phyloP scores from a whole-genome alignment of 2,113 vertebrate genomes.

The Nettapus auritus region DNA sequence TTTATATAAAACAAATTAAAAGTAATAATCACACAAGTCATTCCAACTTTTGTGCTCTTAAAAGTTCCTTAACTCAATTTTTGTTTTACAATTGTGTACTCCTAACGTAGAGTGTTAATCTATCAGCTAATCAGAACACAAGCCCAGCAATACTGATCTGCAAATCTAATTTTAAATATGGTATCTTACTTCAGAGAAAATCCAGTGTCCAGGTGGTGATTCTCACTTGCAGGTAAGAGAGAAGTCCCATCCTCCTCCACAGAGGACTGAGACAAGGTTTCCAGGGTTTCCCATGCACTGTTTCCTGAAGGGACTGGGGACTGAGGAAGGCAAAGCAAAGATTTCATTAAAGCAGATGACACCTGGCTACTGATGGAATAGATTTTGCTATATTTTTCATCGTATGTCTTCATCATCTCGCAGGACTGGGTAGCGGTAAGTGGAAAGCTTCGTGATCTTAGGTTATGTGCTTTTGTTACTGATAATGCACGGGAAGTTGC shows the following conservation, averaged over 20 bases:
- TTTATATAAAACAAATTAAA: background rate
- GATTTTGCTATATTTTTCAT: conserved; percentile 81
- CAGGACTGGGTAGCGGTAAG: conserved; percentile 64
- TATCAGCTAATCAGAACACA: background rate
- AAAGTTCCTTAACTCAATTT: background rate
- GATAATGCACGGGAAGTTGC: background rate
- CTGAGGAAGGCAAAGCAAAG: conserved; percentile 81
- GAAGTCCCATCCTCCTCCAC: conserved; percentile 31
- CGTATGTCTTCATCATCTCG: conserved; percentile 62
- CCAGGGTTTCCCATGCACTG: conserved; percentile 26
- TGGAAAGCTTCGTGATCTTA: conserved; percentile 83
- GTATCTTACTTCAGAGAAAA: conserved; percentile 91
- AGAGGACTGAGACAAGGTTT: background rate
- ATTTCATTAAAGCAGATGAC: conserved; percentile 90
- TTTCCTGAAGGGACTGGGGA: conserved; percentile 58
- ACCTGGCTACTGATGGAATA: conserved; percentile 90
- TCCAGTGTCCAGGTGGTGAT: conserved; percentile 72
- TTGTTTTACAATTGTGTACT: background rate
- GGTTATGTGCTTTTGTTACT: conserved; percentile 59
- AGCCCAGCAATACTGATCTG: background rate
- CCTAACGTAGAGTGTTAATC: background rate
- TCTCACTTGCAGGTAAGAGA: background rate
- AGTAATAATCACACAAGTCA: background rate
- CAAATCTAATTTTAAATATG: background rate
- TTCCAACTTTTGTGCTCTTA: background rate